Evolutionary conservation across 1,140 invertebrate species (phyloP), one percentile per base, ranked within the genome.

Genomic region (Zophobas morio): DNA sequence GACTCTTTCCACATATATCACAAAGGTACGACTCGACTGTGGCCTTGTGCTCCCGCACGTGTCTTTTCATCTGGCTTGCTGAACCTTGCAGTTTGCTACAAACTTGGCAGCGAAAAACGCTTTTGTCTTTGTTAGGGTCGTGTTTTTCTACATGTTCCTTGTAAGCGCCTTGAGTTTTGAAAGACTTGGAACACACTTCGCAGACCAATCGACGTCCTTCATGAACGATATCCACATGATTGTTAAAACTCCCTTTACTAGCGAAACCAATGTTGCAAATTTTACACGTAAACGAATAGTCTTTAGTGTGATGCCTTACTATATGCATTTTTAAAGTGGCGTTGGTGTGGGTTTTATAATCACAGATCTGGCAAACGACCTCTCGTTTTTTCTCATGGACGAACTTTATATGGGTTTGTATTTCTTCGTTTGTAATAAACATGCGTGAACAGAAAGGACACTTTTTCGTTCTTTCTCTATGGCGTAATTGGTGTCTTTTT

Each of bases 1-100:
- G 53, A 71, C 56, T 70, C 66, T 82, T 81, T 6, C 72, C 80
- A 54, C 83, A 84, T 4, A 81, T 53, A 34, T 79, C 53, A 74
- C 83, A 84, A 1, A 70, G 70, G 60, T 77, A 77, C 0, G 63
- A 57, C 39, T 78, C 78, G 33, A 75, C 76, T 34, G 76, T 56
- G 2, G 77, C 71, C n/a, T 39, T 78, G 77, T 0, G 87, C 84
- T 2, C 85, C 87, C 71, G 85, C 83, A 49, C 86, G 78, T 0
- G 85, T 54, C 32, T 33, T 54, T 6, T 8, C 33, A 32, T 34
- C 5, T 33, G 53, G 20, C 20, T 20, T 20, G 20, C 20, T 20
- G 20, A 20, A 20, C 20, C 20, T 20, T 20, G 20, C 20, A 20
- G 20, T 20, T 20, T 20, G 20, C 20, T 20, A 46, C 72, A 74